Conservation (phyloP, 2,888 invertebrate genomes). For the Drosophila sordidula region DNA sequence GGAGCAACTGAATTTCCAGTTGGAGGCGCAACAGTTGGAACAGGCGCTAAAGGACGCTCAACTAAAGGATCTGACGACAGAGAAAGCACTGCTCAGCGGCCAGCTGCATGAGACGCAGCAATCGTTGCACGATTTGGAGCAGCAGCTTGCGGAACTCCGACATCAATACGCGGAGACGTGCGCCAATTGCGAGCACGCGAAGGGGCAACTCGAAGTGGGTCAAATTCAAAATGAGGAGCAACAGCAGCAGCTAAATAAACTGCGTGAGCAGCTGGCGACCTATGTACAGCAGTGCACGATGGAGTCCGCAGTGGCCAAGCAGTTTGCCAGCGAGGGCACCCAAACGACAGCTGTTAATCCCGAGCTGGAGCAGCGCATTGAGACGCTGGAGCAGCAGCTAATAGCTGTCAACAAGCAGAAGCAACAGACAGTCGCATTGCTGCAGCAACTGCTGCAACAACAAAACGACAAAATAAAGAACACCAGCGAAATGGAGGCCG, state of each 20-base stretch:
- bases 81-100: slow-evolving; percentile 38
- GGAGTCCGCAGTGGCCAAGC: slow-evolving; percentile 25
- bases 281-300: slow-evolving; percentile 64
- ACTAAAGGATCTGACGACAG: slow-evolving; percentile 54
- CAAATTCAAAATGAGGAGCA: slow-evolving; percentile 61
- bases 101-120: slow-evolving; percentile 43
- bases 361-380: slow-evolving; percentile 52
- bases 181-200: slow-evolving; percentile 69
- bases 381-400: slow-evolving; percentile 57
- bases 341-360: slow-evolving; percentile 23
- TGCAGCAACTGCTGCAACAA: slow-evolving; percentile 70
- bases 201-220: slow-evolving; percentile 64
- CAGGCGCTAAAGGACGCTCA: slow-evolving; percentile 64
- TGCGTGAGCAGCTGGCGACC: slow-evolving; percentile 58
- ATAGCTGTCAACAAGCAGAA: slow-evolving; percentile 51
- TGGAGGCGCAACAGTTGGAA: slow-evolving; percentile 70
- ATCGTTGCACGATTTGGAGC: slow-evolving; percentile 45
- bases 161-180: slow-evolving; percentile 69
- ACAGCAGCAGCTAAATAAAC: slow-evolving; percentile 55
- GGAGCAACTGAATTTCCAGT: slow-evolving; percentile 64
- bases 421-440: slow-evolving; percentile 62
- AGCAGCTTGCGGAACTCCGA: slow-evolving; percentile 62
- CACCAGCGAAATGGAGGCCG: slow-evolving; percentile 71
- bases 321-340: slow-evolving; percentile 3
- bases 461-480: slow-evolving; percentile 77